A percentile compares a stretch with the other conserved stretches of the same genome.
Conservation (phyloP, 2,113 vertebrate species). For the Anoplopoma fimbria region DNA sequence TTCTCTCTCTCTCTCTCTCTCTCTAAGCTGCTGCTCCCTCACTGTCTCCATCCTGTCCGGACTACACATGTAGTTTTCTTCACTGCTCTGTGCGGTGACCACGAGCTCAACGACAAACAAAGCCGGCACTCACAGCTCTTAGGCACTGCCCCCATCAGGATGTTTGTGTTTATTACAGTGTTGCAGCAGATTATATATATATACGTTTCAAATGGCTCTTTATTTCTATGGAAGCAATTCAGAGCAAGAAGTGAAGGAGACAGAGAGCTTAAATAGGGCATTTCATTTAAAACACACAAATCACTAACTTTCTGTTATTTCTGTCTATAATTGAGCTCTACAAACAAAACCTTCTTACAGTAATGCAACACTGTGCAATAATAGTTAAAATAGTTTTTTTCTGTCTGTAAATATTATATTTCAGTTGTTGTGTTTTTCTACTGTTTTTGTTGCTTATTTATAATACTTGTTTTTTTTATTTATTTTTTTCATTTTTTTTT, state of each 20-base stretch:
- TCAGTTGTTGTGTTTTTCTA: too few relatives aligned
- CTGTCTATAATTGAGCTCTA: background rate
- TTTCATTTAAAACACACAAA: background rate
- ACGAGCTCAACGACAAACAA: background rate
- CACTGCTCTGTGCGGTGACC: background rate
- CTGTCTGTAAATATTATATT: too few relatives aligned
- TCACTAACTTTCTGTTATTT: background rate
- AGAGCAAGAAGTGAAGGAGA: background rate
- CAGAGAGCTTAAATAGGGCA: too few relatives aligned
- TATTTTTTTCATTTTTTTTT: too few relatives aligned
- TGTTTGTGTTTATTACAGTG: constrained; percentile 4
- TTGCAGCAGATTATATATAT: background rate
- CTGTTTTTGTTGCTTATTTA: too few relatives aligned
- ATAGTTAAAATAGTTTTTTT: too few relatives aligned
- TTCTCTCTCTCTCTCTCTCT: background rate
- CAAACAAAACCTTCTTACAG: background rate
- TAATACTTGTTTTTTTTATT: too few relatives aligned
- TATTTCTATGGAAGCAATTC: background rate
- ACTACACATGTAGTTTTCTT: background rate
- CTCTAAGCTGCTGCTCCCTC: background rate
- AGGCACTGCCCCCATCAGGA: constrained; percentile 73
- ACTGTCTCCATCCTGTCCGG: background rate
- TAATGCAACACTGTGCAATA: too few relatives aligned
- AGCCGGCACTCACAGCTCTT: constrained; percentile 27
- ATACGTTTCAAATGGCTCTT: background rate